Evolutionary conservation across 2,113 vertebrate genomes (phyloP).

Genomic region (Amphilophus citrinellus): DNA sequence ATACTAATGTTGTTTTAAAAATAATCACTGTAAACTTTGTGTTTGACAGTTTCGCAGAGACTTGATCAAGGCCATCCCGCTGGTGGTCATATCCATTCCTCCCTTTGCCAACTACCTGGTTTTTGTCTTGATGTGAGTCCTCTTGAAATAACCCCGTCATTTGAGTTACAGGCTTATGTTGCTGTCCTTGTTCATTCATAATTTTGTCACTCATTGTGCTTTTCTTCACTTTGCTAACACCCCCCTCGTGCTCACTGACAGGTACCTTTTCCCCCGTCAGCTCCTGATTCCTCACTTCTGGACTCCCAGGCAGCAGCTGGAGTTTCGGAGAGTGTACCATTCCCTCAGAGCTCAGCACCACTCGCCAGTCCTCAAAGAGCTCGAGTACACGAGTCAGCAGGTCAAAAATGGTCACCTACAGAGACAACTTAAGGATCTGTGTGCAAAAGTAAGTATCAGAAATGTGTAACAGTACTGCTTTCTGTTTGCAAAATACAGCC

Average conservation of each 20-base stretch:
- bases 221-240: conserved; percentile 1
- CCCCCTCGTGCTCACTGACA: conserved; percentile 48
- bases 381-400: conserved; percentile 62
- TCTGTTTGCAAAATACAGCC: not conserved
- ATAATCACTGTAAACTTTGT: conserved; percentile 1
- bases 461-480: not conserved
- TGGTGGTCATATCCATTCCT: conserved; percentile 89
- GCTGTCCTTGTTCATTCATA: not conserved
- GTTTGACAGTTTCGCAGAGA: conserved; percentile 88
- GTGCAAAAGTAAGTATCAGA: conserved; percentile 79
- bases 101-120: conserved; percentile 97
- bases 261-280: conserved; percentile 95
- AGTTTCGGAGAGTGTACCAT: conserved; percentile 86
- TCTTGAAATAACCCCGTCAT: not conserved
- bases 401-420: conserved; percentile 75
- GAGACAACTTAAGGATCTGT: conserved; percentile 80
- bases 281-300: conserved; percentile 92
- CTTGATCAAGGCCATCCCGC: conserved; percentile 87
- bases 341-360: conserved; percentile 75
- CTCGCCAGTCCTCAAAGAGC: conserved; percentile 69
- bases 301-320: conserved; percentile 86
- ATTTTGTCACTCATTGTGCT: not conserved
- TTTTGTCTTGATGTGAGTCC: conserved; percentile 92
- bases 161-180: not conserved
- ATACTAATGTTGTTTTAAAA: not conserved